Evolutionary conservation across 2,797 vertebrate species (phyloP).

Genomic region (Avahi laniger): DNA sequence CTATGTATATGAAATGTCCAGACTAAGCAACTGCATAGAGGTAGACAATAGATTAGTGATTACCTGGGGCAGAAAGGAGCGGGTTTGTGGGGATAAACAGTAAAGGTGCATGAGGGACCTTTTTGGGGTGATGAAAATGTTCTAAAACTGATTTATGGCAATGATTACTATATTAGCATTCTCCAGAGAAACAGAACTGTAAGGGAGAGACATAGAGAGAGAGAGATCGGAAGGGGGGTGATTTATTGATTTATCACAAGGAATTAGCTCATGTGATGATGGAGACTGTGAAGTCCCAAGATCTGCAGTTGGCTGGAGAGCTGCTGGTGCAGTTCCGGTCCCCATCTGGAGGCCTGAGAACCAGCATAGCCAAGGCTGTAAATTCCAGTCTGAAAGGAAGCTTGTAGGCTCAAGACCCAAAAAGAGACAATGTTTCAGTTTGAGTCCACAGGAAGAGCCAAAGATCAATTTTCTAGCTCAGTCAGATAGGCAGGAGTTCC

Average conservation of each 20-base stretch:
- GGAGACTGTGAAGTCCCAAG: neutral
- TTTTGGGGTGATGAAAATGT: neutral
- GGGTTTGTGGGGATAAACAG: neutral
- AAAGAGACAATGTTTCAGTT: neutral
- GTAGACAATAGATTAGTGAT: too few relatives aligned
- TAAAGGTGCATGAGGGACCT: neutral
- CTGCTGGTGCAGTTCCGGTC: neutral
- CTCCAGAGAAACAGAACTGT: neutral
- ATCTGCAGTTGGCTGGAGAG: neutral
- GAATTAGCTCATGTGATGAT: neutral
- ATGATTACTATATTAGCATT: neutral
- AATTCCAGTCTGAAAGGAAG: neutral
- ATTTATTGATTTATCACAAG: neutral
- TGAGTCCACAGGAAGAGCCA: neutral
- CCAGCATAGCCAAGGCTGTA: neutral
- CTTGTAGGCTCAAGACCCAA: neutral
- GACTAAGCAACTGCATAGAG: neutral
- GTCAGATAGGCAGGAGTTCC: neutral
- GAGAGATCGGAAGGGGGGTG: neutral
- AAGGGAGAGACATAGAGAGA: neutral
- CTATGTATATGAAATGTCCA: neutral
- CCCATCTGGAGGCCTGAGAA: neutral
- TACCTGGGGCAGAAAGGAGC: neutral
- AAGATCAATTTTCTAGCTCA: neutral
- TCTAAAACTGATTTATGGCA: neutral